These are phyloP conservation scores for Muscina levida DNA, from an alignment of 2,888 invertebrate genomes.

Conservation along the genomic window DNA sequence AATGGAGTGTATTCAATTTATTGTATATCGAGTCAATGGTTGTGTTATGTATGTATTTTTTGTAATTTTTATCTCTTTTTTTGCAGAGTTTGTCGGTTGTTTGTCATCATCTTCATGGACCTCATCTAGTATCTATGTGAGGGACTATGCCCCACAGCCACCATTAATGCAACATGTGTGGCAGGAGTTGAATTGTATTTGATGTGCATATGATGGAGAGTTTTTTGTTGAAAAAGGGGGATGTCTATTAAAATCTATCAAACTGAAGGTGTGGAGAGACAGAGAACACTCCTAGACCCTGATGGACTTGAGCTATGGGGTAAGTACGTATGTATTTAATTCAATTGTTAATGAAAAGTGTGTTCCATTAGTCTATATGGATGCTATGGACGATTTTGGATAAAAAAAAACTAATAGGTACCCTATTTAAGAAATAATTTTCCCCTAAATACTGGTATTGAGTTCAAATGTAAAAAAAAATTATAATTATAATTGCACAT, in stretches of 20 bases:
- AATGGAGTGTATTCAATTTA: slow-evolving; percentile 65
- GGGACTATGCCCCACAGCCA: neutral
- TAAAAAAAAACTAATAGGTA: too few species aligned
- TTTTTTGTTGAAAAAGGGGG: slow-evolving; percentile 1
- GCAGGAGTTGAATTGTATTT: slow-evolving; percentile 19
- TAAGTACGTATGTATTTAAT: too few species aligned
- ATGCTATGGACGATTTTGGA: too few species aligned
- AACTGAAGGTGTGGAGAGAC: neutral
- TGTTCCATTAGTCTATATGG: too few species aligned
- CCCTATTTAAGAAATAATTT: too few species aligned
- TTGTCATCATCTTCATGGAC: slow-evolving; percentile 25
- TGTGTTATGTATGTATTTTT: slow-evolving; percentile 29
- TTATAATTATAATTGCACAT: too few species aligned
- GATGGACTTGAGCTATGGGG: neutral
- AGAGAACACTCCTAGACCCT: too few species aligned
- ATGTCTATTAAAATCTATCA: slow-evolving; percentile 15
- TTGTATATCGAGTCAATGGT: slow-evolving; percentile 60
- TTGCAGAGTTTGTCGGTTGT: neutral
- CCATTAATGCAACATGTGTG: slow-evolving; percentile 60
- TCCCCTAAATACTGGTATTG: too few species aligned
- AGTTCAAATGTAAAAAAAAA: too few species aligned
- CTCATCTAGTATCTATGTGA: neutral
- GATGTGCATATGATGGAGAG: neutral
- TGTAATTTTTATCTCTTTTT: neutral
- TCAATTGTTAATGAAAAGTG: too few species aligned